Conservation (phyloP, 2,113 vertebrate genomes). For the Pseudorhombus dupliciocellatus region DNA sequence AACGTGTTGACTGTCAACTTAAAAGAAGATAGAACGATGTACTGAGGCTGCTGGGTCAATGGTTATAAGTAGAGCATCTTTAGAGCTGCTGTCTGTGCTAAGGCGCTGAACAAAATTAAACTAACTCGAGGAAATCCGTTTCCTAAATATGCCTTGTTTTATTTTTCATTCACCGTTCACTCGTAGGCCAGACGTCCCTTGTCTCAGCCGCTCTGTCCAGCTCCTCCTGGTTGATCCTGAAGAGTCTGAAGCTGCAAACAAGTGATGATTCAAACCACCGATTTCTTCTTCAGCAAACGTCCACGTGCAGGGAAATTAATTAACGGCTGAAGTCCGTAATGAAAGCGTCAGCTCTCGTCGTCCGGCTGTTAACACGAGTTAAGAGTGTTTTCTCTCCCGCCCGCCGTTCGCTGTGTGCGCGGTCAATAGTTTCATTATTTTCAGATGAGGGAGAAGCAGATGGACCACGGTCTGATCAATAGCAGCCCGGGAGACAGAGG, state of each 20-base stretch:
- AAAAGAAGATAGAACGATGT: too few relatives aligned
- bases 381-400: constrained; percentile 5
- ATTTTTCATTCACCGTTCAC: too few relatives aligned
- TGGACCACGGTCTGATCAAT: constrained; percentile 37
- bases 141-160: too few relatives aligned
- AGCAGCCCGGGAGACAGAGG: constrained; percentile 2
- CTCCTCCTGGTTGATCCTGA: too few relatives aligned
- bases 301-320: not conserved
- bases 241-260: too few relatives aligned
- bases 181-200: too few relatives aligned
- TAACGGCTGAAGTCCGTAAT: not conserved
- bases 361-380: not conserved
- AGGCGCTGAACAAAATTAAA: too few relatives aligned
- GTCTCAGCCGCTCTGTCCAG: too few relatives aligned
- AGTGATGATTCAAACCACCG: too few relatives aligned
- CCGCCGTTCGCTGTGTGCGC: constrained; percentile 9
- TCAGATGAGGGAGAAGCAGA: constrained; percentile 35
- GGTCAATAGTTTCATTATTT: constrained; percentile 49
- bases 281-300: too few relatives aligned
- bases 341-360: not conserved
- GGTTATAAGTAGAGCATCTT: not conserved
- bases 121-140: too few relatives aligned
- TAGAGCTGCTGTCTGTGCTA: too few relatives aligned
- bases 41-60: not conserved
- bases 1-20: not conserved